Percentiles rank a stretch among this genome's conserved stretches.
Conservation (phyloP, 2,888 invertebrate genomes). For the Portevinia maculata region DNA sequence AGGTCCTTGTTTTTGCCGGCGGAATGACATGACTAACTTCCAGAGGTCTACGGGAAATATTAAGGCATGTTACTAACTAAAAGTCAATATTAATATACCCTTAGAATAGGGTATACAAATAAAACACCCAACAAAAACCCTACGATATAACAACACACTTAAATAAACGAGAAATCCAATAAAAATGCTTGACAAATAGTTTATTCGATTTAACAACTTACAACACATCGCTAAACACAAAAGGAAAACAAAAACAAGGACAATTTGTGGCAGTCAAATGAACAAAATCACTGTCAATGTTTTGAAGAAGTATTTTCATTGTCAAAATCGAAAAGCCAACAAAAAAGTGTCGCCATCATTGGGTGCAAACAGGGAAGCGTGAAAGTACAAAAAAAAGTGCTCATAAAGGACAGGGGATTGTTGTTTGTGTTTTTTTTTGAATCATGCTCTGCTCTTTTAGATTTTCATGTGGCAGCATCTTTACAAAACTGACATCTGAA, state of each 20-base stretch:
- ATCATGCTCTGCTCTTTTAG: constrained; percentile 5
- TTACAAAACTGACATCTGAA: constrained; percentile 41
- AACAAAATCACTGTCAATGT: constrained; percentile 71
- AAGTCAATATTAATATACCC: too few relatives aligned
- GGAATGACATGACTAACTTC: too few relatives aligned
- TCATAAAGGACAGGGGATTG: constrained; percentile 27
- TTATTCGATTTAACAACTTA: constrained; percentile 31
- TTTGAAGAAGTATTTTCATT: constrained; percentile 69
- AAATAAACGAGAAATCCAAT: constrained; percentile 42
- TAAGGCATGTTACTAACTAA: too few relatives aligned
- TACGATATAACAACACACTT: constrained; percentile 27
- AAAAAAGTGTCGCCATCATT: constrained; percentile 5
- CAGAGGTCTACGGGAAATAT: too few relatives aligned
- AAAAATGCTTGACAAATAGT: constrained; percentile 55
- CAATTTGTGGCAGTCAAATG: constrained; percentile 60
- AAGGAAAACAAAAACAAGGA: constrained; percentile 46
- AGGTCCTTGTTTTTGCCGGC: too few relatives aligned
- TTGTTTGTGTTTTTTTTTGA: constrained; percentile 5
- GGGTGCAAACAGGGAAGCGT: constrained; percentile 1
- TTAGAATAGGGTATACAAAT: too few relatives aligned
- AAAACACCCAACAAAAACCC: constrained; percentile 5
- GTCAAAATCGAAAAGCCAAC: constrained; percentile 54
- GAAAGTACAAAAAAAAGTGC: constrained; percentile 18
- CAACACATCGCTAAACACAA: constrained; percentile 1
- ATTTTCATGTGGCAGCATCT: constrained; percentile 28